Conservation (phyloP, 2,888 invertebrate genomes). For the Eurytoma californica region DNA sequence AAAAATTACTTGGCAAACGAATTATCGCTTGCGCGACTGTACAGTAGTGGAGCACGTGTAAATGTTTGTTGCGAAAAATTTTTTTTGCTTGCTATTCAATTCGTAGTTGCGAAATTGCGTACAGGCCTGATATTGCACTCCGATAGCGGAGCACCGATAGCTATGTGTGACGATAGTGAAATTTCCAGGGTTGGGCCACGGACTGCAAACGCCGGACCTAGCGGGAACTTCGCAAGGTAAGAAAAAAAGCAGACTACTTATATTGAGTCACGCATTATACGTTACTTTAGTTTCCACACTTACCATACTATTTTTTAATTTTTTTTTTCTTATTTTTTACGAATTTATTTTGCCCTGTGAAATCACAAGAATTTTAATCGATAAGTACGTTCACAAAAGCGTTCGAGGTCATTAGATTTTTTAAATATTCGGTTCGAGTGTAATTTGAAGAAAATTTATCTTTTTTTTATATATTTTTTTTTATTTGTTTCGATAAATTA, state of each 20-base stretch:
- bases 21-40: neutral
- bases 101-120: constrained; percentile 72
- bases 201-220: constrained; percentile 79
- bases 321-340: constrained; percentile 41
- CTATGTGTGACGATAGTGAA: constrained; percentile 74
- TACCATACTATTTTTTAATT: constrained; percentile 20
- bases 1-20: too few relatives aligned
- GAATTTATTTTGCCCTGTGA: constrained; percentile 61
- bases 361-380: constrained; percentile 58
- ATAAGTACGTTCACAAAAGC: constrained; percentile 12
- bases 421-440: constrained; percentile 24
- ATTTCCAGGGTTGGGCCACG: constrained; percentile 75
- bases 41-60: constrained; percentile 24
- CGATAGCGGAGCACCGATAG: constrained; percentile 59
- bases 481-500: neutral
- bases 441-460: constrained; percentile 8
- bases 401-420: constrained; percentile 51
- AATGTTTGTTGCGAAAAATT: constrained; percentile 6
- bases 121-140: constrained; percentile 65
- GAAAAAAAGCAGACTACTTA: constrained; percentile 55
- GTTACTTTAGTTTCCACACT: constrained; percentile 40
- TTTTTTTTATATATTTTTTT: constrained; percentile 10
- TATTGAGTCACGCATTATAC: constrained; percentile 35
- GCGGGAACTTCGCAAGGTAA: constrained; percentile 91
- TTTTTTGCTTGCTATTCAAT: constrained; percentile 51